phyloP scores from a whole-genome alignment of 2,888 invertebrate genomes.

The Conus canariensis region DNA sequence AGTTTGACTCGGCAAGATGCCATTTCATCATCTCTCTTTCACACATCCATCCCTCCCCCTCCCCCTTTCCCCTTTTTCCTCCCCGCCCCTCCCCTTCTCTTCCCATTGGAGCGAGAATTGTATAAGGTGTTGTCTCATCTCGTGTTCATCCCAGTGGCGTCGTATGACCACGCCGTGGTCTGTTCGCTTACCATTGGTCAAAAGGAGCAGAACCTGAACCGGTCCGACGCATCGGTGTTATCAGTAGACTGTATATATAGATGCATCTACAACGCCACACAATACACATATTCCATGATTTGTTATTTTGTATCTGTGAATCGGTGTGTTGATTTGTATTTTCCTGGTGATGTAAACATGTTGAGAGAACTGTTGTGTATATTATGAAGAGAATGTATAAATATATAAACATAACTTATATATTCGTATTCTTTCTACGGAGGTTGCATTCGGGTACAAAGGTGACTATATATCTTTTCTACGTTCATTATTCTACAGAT shows the following conservation, averaged over 20 bases:
- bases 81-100: no score
- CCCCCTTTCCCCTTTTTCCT: no score
- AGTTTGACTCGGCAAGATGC: no score
- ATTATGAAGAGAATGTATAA: constrained; percentile 41
- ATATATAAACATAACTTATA: constrained; percentile 49
- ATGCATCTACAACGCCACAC: neutral
- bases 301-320: neutral
- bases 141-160: neutral
- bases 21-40: no score
- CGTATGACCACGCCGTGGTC: no score
- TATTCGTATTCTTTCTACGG: constrained; percentile 59
- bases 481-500: constrained; percentile 42
- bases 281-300: neutral
- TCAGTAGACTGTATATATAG: neutral
- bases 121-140: neutral
- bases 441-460: constrained; percentile 53
- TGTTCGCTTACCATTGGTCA: no score
- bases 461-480: constrained; percentile 54
- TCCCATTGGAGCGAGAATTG: no score
- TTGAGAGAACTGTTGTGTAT: constrained; percentile 40
- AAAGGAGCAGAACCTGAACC: neutral
- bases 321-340: neutral
- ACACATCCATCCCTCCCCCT: no score
- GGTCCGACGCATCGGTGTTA: neutral
- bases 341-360: constrained; percentile 39